Percentiles rank a stretch among this genome's conserved stretches.
These are phyloP conservation scores for Cinclus mexicanus DNA, from an alignment of 2,113 vertebrate species.

Conservation along the genomic window DNA sequence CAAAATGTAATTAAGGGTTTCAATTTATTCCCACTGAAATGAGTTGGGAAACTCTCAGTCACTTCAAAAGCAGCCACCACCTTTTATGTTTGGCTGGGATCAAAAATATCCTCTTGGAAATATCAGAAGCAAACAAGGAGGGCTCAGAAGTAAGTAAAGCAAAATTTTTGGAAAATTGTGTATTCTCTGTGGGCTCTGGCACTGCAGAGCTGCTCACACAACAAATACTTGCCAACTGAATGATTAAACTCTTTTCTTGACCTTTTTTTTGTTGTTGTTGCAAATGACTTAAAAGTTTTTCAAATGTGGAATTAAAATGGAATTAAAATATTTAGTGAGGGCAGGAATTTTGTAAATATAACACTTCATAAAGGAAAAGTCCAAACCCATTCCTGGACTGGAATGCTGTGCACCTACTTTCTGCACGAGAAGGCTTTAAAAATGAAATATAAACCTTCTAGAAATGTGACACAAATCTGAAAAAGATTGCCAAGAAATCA, in stretches of 20 bases:
- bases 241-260: not conserved
- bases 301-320: not conserved
- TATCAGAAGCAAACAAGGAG: not conserved
- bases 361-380: not conserved
- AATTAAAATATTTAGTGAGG: not conserved
- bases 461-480: not conserved
- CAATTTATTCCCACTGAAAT: slow-evolving; percentile 23
- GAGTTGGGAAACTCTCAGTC: not conserved
- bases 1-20: slow-evolving; percentile 47
- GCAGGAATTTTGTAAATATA: not conserved
- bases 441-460: not conserved
- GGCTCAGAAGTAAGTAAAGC: not conserved
- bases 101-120: not conserved
- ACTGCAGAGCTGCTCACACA: not conserved
- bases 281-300: not conserved
- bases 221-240: not conserved
- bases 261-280: not conserved
- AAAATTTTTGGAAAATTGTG: not conserved
- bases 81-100: not conserved
- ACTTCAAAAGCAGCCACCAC: not conserved
- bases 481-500: not conserved
- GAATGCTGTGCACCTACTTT: not conserved
- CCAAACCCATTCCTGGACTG: not conserved
- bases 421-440: not conserved
- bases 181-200: not conserved